Evolutionary conservation across 2,797 vertebrate species (phyloP).

Genomic region (Taeniopygia guttata): DNA sequence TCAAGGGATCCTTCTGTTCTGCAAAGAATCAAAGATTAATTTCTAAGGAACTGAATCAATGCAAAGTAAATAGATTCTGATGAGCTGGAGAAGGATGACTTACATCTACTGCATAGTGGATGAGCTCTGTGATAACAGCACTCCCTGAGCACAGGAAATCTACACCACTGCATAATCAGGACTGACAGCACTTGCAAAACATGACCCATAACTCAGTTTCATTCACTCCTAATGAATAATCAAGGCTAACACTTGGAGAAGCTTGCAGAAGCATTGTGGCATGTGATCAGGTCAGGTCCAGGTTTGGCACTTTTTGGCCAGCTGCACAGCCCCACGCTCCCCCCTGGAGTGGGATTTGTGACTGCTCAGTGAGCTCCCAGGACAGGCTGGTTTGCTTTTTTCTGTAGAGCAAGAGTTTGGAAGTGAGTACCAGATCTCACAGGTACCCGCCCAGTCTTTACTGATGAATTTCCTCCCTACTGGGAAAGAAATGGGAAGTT

Average conservation of each 20-base stretch:
- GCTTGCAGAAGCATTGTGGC: background rate
- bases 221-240: constrained; percentile 42
- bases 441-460: background rate
- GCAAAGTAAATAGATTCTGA: constrained; percentile 43
- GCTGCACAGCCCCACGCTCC: background rate
- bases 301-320: background rate
- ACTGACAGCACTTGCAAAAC: constrained; percentile 40
- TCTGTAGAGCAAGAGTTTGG: background rate
- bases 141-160: constrained; percentile 37
- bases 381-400: background rate
- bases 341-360: background rate
- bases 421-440: background rate
- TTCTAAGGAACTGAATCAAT: constrained; percentile 43
- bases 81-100: constrained; percentile 7
- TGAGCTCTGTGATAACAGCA: constrained; percentile 21
- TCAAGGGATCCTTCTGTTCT: constrained; percentile 13
- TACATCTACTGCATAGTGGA: constrained; percentile 22
- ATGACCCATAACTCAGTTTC: constrained; percentile 13
- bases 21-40: constrained; percentile 40
- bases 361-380: background rate
- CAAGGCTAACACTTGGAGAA: background rate
- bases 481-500: background rate
- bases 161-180: constrained; percentile 30
- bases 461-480: background rate
- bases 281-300: background rate